phyloP scores from a whole-genome alignment of 2,113 vertebrate species.

The Numenius arquata region DNA sequence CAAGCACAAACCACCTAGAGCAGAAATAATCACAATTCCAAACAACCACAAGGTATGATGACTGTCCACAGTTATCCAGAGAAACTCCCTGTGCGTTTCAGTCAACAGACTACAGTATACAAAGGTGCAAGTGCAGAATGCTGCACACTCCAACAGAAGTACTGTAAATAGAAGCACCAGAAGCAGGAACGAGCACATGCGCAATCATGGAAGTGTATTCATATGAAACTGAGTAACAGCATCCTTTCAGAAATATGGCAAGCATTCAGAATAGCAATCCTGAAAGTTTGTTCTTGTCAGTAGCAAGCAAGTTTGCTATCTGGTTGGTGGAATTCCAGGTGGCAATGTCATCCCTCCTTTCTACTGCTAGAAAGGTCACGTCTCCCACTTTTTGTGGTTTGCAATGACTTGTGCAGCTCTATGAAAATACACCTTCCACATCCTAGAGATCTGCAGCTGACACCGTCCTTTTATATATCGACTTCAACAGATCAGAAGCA shows the following conservation, averaged over 20 bases:
- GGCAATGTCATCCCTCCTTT: not conserved
- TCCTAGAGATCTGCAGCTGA: not conserved
- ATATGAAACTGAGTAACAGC: not conserved
- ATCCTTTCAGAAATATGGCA: not conserved
- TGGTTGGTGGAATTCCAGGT: not conserved
- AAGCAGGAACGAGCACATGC: not conserved
- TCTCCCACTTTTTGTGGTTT: not conserved
- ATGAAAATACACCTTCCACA: not conserved
- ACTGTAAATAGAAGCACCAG: not conserved
- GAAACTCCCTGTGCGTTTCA: not conserved
- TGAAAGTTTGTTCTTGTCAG: not conserved
- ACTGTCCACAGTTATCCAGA: not conserved
- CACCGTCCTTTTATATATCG: not conserved
- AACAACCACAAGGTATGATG: not conserved
- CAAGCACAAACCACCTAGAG: not conserved
- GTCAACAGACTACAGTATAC: not conserved
- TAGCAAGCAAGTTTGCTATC: not conserved
- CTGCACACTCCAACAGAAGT: not conserved
- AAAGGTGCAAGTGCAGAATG: not conserved
- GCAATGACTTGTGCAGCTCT: not conserved
- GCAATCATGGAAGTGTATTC: not conserved
- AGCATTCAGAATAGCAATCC: not conserved
- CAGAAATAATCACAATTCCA: not conserved
- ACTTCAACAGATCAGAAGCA: not conserved
- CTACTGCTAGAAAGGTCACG: not conserved